Evolutionary conservation across 2,113 vertebrate species (phyloP), one percentile per base, ranked within the genome.

Genomic region (Plectropomus leopardus): DNA sequence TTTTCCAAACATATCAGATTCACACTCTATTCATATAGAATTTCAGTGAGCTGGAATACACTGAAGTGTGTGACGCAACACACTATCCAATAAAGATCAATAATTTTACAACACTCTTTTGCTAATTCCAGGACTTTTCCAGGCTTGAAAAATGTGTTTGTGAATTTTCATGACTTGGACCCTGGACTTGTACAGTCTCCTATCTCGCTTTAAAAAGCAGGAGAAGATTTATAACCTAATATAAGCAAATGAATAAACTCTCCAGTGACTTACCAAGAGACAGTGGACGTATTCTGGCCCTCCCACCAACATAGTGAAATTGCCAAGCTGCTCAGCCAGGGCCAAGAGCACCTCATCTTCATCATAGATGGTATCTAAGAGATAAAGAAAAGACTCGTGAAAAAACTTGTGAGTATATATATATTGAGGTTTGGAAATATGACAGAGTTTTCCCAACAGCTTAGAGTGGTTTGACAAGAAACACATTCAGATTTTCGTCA

Each of bases 261-360:
- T 42, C 11, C 44, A 50, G 24, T 15, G 17, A 66, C 30, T 94
- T 89, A 97, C 97, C 95, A 98, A 89, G 50, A 98, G 96, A 93
- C 96, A 97, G 87, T 98, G 96, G 64, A 97, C 97, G 68, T 95
- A 97, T 72, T 98, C 97, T 0, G 97, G 96, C 8, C 97, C 97
- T 85, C 97, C 97, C 53, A 98, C 97, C 86, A 98, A 89, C 89
- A 96, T 94, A 5, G 97, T 97, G 90, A 98, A 97, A 91, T 95
- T 97, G 72, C 97, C 97, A 82, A 98, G 94, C 91, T 98, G 97
- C 80, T 98, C 97, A 50, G 97, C 97, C 93, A 98, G 90, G 14
- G 96, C 96, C 86, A 98, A 92, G 2, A 98, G 95, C 32, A 98
- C 97, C 82, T 98, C 97, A 90, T 98, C 97, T 92, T 98, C 97